Evolutionary conservation across 2,888 invertebrate genomes (phyloP), one percentile per base, ranked within the genome.

Genomic region (Cerastis rubricosa): DNA sequence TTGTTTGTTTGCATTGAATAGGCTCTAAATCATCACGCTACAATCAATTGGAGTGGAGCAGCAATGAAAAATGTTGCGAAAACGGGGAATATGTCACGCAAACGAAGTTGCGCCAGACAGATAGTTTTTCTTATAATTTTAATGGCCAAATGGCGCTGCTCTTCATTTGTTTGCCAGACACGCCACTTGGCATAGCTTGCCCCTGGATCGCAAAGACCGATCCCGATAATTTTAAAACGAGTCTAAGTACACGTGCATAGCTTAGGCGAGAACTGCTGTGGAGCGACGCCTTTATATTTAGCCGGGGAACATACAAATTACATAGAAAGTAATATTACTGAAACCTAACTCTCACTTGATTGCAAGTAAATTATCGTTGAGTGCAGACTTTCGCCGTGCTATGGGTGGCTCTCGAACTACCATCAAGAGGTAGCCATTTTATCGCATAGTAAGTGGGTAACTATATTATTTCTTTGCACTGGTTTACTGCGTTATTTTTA

Each of bases 291-390:
- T 54, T 71, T 71, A 47, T 40, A 47, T 40, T 59, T 61, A 35
- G 81, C 71, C 43, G 47, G 43, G n/a, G 72, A 77, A 85, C 87
- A 87, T 88, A 88, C 81, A 81, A 78, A 88, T 87, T 72, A 84
- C 76, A 47, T 87, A 88, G 87, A 88, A 87, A 87, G 87, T 80
- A 70, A 76, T 73, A 74, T 70, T 49, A 29, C 81, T 71, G 64
- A 72, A 79, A 57, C 47, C 61, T 35, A 47, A 77, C 87, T 87
- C 85, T 87, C 85, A 76, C 88, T 79, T 76, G 81, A 81, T 84
- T 71, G 74, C 49, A 66, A 47, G 67, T 71, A 73, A 85, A 85
- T 83, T 86, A 81, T 76, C 66, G 66, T 54, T 11, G 47, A 63
- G 70, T 72, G 63, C 54, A 54, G 51, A 81, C 87, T 87, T 88